A percentile compares a stretch with the other conserved stretches of the same genome.
These are phyloP conservation scores for Peromyscus leucopus DNA, from an alignment of 2,113 vertebrate genomes.

Conservation along the genomic window DNA sequence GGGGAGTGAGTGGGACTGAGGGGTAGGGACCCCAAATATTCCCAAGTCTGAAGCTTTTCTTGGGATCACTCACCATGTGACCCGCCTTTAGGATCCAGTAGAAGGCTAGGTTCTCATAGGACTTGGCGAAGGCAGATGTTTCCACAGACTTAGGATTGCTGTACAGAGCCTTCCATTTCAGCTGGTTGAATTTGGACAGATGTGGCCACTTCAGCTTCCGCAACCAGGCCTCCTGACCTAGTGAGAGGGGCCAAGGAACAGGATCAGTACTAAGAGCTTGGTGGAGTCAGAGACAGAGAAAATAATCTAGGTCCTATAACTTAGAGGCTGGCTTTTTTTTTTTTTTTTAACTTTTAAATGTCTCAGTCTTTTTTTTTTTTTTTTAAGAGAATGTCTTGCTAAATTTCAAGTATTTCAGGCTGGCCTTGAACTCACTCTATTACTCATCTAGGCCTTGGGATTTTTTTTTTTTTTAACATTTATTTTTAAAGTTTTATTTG, in stretches of 20 bases:
- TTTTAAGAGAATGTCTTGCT: not conserved
- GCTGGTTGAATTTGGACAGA: conserved; percentile 88
- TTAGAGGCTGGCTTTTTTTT: not conserved
- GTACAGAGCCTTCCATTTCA: conserved; percentile 92
- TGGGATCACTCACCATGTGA: conserved; percentile 93
- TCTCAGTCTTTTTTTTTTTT: not conserved
- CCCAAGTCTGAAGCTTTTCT: not conserved
- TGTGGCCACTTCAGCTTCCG: conserved; percentile 92
- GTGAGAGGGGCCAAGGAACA: not conserved
- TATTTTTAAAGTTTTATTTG: too few species aligned
- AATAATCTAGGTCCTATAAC: not conserved
- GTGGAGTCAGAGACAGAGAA: not conserved
- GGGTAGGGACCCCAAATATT: not conserved
- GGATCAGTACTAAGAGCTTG: not conserved
- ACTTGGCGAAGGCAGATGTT: conserved; percentile 95
- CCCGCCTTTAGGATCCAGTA: conserved; percentile 98
- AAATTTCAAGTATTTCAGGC: not conserved
- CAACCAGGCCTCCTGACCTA: conserved; percentile 96
- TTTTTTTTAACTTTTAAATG: not conserved
- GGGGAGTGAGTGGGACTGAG: too few species aligned
- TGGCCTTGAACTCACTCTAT: not conserved
- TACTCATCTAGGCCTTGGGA: not conserved
- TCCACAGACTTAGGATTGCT: conserved; percentile 83
- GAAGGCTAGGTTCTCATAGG: conserved; percentile 94
- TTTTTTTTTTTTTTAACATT: too few species aligned